phyloP scores from a whole-genome alignment of 1,140 invertebrate species.

The Trachymyrmex cornetzi region DNA sequence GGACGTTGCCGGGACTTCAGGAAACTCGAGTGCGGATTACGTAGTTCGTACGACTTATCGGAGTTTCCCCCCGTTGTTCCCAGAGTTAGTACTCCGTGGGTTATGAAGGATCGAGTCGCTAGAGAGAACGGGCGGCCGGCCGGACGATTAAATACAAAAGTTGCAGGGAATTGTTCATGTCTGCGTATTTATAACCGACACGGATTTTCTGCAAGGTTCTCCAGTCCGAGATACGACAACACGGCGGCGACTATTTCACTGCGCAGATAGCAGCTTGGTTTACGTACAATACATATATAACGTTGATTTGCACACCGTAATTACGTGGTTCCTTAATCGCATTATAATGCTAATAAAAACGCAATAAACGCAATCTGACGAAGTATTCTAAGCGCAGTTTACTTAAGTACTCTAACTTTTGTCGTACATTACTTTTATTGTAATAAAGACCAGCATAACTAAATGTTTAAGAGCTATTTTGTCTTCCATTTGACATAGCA shows the following conservation, averaged over 20 bases:
- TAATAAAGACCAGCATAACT: not conserved
- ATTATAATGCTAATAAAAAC: conserved; percentile 38
- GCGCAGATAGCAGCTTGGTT: conserved; percentile 58
- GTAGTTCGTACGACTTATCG: conserved; percentile 76
- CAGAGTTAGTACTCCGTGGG: conserved; percentile 50
- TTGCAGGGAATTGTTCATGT: conserved; percentile 63
- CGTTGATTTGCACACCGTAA: conserved; percentile 59
- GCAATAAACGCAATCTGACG: not conserved
- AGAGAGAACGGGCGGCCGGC: not conserved
- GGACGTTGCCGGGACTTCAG: conserved; percentile 42
- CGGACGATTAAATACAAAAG: conserved; percentile 73
- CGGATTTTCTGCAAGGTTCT: conserved; percentile 58
- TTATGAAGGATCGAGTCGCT: conserved; percentile 64
- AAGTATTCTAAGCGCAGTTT: conserved; percentile 15
- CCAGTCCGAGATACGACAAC: conserved; percentile 33
- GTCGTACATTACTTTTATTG: not conserved
- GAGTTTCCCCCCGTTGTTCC: conserved; percentile 67
- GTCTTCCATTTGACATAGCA: not conserved
- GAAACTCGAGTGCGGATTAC: conserved; percentile 72
- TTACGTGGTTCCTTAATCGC: conserved; percentile 55
- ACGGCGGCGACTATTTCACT: conserved; percentile 16
- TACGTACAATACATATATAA: conserved; percentile 36
- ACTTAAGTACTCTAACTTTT: not conserved
- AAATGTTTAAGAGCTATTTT: not conserved
- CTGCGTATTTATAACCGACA: conserved; percentile 28